Evolutionary conservation across 1,140 invertebrate genomes (phyloP).

Genomic region (Apis florea): DNA sequence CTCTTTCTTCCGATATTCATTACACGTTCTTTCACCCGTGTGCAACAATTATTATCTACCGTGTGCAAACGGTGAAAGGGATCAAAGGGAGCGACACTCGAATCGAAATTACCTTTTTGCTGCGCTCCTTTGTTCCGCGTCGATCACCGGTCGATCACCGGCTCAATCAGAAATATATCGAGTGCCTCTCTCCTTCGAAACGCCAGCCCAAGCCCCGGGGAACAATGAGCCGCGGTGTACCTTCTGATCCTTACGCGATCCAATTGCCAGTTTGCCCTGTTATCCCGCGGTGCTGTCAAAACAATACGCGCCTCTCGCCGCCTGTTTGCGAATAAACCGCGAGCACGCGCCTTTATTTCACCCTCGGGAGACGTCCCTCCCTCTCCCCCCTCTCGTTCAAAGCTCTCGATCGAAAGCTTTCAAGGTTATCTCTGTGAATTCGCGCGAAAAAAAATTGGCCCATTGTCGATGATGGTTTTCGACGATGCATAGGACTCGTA

Average conservation of each 20-base stretch:
- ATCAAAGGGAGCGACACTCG: neutral
- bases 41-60: conserved; percentile 8
- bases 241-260: conserved; percentile 40
- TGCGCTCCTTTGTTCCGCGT: conserved; percentile 1
- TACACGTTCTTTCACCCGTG: no score
- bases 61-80: neutral
- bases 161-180: conserved; percentile 42
- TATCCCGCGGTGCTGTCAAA: conserved; percentile 29
- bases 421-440: neutral
- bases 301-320: conserved; percentile 19
- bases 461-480: no score
- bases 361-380: neutral
- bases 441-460: neutral
- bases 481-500: no score
- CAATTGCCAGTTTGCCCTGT: conserved; percentile 26
- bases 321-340: conserved; percentile 6
- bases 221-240: conserved; percentile 26
- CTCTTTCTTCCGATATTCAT: no score
- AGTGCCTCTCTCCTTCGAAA: conserved; percentile 19
- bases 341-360: conserved; percentile 1
- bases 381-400: neutral
- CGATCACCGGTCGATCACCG: conserved; percentile 29
- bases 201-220: conserved; percentile 16
- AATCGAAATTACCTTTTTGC: conserved; percentile 10
- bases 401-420: neutral